Base-by-base conservation (phyloP, 2,888 invertebrate species). In the Eustalomyia histrio region DNA sequence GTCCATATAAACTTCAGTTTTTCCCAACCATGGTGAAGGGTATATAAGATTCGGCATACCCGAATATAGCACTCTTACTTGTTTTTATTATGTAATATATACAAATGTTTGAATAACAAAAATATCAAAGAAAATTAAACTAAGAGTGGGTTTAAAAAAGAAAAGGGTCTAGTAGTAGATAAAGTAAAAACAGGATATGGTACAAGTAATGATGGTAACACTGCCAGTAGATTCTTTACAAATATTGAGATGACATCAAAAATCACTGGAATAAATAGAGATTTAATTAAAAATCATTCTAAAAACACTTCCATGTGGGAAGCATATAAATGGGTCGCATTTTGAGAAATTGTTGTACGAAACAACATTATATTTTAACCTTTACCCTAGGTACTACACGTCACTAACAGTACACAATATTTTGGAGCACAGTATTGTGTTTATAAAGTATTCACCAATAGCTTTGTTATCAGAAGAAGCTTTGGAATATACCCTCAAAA, bases 141-240 rank as follows among this genome's bases (percentile, higher is more conserved):
- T 52, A 68, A 75, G 85, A 80, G 87, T 86, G 5, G 50, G 16
- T 39, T 39, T 17, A 61, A 61, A 47, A 43, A 61, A 61, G 61
- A 61, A 43, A 29, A 33, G 53, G 65, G 65, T 17, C 53, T 67
- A 17, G 2, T 53, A 17, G 43, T 67, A 16, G 65, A 67, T 18
- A 67, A 29, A 65, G 16, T 33, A 7, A 67, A 67, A 67, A 10
- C 17, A 29, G 65, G 65, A 53, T 67, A 53, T 24, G 53, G 53
- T 33, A 67, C 29, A 17, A 33, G 53, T 33, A 53, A 53, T 47
- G 53, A 67, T 47, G 65, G 65, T 17, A 67, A 67, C 35, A 67
- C 65, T n/a, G 24, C 65, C 8, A 33, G 53, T 17, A 29, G 12
- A 24, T 67, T 67, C 35, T 67, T 67, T 67, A 17, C 29, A 29